phyloP scores from a whole-genome alignment of 2,797 vertebrate species.

The Sarcophilus harrisii region DNA sequence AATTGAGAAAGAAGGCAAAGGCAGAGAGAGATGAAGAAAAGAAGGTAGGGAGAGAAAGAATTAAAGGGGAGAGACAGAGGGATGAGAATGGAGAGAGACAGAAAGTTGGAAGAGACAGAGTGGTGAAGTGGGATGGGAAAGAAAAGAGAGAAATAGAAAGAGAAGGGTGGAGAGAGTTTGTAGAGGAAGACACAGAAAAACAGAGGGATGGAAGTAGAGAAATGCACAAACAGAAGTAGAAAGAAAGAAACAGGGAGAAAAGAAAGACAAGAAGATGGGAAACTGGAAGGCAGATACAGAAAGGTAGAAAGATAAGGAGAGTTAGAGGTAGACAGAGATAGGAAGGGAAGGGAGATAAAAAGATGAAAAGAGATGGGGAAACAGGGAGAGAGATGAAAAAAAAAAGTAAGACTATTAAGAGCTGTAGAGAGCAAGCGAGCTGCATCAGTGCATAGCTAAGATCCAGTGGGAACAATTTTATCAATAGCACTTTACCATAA shows the following conservation, averaged over 20 bases:
- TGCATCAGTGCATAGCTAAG: not conserved
- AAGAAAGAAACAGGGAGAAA: not conserved
- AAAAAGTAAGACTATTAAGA: not conserved
- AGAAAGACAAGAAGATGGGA: too few species aligned
- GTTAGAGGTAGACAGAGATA: not conserved
- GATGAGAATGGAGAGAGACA: not conserved
- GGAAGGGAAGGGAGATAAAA: not conserved
- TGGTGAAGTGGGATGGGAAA: too few species aligned
- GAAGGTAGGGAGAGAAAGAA: not conserved
- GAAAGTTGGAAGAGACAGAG: not conserved
- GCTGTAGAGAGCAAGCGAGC: not conserved
- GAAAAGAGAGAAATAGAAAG: not conserved
- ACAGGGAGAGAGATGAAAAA: fast-evolving
- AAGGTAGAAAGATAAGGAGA: not conserved
- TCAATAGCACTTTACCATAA: slow-evolving; percentile 80
- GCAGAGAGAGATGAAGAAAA: not conserved
- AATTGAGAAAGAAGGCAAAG: not conserved
- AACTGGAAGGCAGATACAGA: not conserved
- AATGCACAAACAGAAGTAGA: not conserved
- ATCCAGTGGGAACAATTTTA: slow-evolving; percentile 79
- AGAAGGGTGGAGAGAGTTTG: not conserved
- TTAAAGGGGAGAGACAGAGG: not conserved
- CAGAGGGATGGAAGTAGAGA: not conserved
- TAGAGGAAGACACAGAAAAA: not conserved
- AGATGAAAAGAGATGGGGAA: not conserved